Evolutionary conservation across 2,113 vertebrate species (phyloP), one percentile per base, ranked within the genome.

Genomic region (Cathartes aura): DNA sequence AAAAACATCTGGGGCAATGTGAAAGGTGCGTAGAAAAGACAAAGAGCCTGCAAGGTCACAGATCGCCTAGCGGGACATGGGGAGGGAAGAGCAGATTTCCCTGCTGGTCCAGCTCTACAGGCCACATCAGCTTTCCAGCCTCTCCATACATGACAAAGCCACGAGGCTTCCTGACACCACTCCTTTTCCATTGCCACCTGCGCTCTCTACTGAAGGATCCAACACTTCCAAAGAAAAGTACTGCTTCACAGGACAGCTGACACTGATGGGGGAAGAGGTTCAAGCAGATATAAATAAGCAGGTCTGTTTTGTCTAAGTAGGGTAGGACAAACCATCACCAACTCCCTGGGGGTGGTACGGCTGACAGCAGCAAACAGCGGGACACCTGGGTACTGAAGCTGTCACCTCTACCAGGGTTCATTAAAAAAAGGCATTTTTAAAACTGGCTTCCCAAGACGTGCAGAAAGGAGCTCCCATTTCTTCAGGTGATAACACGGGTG

Each of bases 251-350:
- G 34, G 17, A 36, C 14, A 53, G 12, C 23, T 32, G 42, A 30
- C 75, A 30, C 19, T 0, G 14, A 15, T 6, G 13, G 13, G 32
- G 29, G 6, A 70, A 32, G 4, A 38, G 23, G 29, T 38, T n/a
- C 48, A 19, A 47, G 45, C 19, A 70, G 22, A 11, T 19, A 3
- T 0, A 6, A 48, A 1, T 13, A 50, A 55, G 27, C 11, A 58
- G 11, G 11, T 64, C 43, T 15, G 9, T 17, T 66, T n/a, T 18
- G 12, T 29, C 16, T 15, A 64, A 30, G 23, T 3, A 60, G 14
- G 24, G 45, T 9, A 60, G 40, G 36, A 38, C 18, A 62, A 56
- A 55, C 9, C 7, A 19, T 7, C 52, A n/a, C 22, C 30, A 34
- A 0, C 5, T 38, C 22, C 29, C 38, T 10, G 7, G 19, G 43